A percentile compares a stretch with the other conserved stretches of the same genome.
Evolutionary conservation across 2,113 vertebrate species (phyloP).

Genomic region (Myodes glareolus): DNA sequence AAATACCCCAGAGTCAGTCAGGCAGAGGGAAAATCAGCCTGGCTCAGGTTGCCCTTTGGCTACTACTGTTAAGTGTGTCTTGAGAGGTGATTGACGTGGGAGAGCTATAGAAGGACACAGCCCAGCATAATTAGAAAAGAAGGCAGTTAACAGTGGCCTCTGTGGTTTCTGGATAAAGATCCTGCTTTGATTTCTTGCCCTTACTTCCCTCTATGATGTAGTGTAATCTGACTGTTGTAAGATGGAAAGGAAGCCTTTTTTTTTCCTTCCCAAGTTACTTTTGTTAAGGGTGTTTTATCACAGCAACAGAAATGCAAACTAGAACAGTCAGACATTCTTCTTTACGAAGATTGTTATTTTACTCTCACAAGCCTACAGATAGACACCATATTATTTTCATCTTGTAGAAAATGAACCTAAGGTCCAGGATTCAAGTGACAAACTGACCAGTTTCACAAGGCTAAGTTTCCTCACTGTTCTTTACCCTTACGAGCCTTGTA

Average conservation of each 20-base stretch:
- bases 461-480: too few relatives aligned
- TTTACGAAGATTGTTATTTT: conserved; percentile 21
- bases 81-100: neutral
- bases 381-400: neutral
- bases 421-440: neutral
- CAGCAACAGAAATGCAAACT: neutral
- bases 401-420: neutral
- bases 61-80: neutral
- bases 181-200: neutral
- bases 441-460: neutral
- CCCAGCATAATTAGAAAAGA: neutral
- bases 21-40: neutral
- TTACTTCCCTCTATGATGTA: neutral
- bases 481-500: neutral
- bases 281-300: neutral
- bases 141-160: neutral
- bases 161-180: neutral
- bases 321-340: neutral
- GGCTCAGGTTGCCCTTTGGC: neutral
- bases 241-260: neutral
- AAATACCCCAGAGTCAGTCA: neutral
- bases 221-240: neutral
- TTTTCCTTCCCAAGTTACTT: neutral
- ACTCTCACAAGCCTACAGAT: neutral
- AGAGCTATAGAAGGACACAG: neutral